These are phyloP conservation scores for Natator depressus DNA, from an alignment of 2,113 vertebrate species.

Conservation along the genomic window DNA sequence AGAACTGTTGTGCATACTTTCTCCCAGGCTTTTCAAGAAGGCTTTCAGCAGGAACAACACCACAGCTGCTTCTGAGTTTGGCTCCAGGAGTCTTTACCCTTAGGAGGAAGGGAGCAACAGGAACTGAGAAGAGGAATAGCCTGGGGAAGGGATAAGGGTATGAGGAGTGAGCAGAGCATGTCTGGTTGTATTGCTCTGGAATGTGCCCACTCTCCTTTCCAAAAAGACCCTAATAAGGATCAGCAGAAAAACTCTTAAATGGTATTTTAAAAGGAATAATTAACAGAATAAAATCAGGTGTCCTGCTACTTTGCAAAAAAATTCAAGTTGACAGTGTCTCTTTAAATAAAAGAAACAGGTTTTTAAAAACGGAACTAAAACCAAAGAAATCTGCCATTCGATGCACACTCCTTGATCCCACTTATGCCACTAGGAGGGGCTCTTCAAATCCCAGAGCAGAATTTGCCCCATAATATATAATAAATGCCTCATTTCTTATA, in stretches of 20 bases:
- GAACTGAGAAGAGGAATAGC: neutral
- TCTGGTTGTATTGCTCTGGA: neutral
- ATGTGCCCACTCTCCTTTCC: neutral
- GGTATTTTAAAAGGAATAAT: neutral
- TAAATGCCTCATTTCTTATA: neutral
- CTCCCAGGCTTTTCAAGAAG: neutral
- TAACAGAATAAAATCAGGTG: neutral
- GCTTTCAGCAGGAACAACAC: neutral
- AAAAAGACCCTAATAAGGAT: neutral
- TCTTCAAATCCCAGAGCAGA: neutral
- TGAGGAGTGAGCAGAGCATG: neutral
- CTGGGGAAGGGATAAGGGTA: neutral
- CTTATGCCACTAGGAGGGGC: neutral
- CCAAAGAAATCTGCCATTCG: accelerated
- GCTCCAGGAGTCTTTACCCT: neutral
- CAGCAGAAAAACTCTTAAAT: neutral
- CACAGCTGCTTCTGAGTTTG: neutral
- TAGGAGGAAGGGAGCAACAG: accelerated
- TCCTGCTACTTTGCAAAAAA: neutral
- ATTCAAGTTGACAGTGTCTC: neutral
- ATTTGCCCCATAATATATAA: neutral
- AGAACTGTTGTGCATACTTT: accelerated
- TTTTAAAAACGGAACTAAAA: neutral
- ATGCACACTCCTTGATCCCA: neutral
- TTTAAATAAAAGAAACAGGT: neutral